A percentile compares a stretch with the other conserved stretches of the same genome.
phyloP scores from a whole-genome alignment of 2,113 vertebrate species.

The Macaca mulatta region DNA sequence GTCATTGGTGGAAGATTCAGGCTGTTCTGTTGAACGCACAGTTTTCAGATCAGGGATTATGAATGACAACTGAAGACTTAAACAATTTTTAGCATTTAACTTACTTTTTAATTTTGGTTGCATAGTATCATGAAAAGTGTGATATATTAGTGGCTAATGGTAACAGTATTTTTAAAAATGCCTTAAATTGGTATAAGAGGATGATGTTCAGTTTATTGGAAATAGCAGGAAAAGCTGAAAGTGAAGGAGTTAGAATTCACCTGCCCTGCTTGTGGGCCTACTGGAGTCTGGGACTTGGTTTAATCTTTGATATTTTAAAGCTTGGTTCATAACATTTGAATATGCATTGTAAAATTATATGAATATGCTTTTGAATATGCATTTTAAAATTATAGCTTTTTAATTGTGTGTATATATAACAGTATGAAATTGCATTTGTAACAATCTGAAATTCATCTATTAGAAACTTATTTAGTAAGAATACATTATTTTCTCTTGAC shows the following conservation, averaged over 20 bases:
- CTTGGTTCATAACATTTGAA: neutral
- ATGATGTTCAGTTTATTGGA: neutral
- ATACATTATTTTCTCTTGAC: neutral
- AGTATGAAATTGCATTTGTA: neutral
- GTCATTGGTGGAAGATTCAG: neutral
- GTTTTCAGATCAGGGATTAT: neutral
- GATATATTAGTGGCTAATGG: neutral
- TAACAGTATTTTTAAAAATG: neutral
- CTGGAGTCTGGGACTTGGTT: neutral
- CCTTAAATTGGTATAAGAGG: neutral
- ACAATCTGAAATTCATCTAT: neutral
- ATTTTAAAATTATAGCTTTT: neutral
- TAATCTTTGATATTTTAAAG: neutral
- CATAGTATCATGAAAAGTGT: neutral
- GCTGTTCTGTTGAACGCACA: neutral
- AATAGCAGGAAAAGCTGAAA: neutral
- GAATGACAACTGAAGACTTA: neutral
- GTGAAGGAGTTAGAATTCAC: neutral
- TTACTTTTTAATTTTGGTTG: slow-evolving; percentile 3
- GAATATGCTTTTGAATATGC: neutral
- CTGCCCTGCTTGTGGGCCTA: neutral
- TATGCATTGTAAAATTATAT: neutral
- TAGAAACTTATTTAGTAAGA: neutral
- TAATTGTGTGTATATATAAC: neutral
- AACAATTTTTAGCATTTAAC: neutral